Conservation (phyloP, 2,797 vertebrate species). For the Molossus alvarezi region DNA sequence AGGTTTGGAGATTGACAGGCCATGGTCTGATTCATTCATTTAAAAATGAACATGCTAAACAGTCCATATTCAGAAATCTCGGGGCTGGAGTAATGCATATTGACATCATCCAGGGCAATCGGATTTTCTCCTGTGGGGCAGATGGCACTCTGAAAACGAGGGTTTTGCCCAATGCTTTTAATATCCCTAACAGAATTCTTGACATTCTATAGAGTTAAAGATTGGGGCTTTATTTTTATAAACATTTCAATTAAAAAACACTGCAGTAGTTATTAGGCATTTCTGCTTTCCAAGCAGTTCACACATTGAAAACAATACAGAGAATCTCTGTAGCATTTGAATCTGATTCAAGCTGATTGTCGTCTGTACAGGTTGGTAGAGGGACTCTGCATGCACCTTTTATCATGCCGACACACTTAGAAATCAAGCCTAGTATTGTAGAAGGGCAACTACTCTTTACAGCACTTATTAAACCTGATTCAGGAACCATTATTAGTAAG, state of each 20-base stretch:
- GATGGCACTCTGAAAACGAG: conserved; percentile 99
- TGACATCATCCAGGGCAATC: conserved; percentile 95
- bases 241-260: conserved; percentile 77
- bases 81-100: conserved; percentile 98
- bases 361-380: conserved; percentile 41
- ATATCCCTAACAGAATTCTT: conserved; percentile 94
- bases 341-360: conserved; percentile 37
- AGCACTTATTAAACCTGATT: conserved; percentile 91
- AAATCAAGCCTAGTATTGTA: conserved; percentile 88
- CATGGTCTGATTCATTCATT: conserved; percentile 98
- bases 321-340: conserved; percentile 67
- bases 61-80: conserved; percentile 99
- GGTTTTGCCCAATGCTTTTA: conserved; percentile 96
- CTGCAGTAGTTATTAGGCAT: conserved; percentile 36
- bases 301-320: conserved; percentile 73
- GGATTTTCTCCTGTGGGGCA: conserved; percentile 98
- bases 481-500: conserved; percentile 87
- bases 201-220: conserved; percentile 93
- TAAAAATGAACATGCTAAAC: conserved; percentile 97
- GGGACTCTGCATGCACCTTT: conserved; percentile 93
- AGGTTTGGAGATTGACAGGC: conserved; percentile 97
- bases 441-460: conserved; percentile 91
- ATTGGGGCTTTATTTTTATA: conserved; percentile 83
- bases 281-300: conserved; percentile 84
- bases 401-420: conserved; percentile 79